phyloP scores from a whole-genome alignment of 2,888 invertebrate genomes.

The Cephus pulcher region DNA sequence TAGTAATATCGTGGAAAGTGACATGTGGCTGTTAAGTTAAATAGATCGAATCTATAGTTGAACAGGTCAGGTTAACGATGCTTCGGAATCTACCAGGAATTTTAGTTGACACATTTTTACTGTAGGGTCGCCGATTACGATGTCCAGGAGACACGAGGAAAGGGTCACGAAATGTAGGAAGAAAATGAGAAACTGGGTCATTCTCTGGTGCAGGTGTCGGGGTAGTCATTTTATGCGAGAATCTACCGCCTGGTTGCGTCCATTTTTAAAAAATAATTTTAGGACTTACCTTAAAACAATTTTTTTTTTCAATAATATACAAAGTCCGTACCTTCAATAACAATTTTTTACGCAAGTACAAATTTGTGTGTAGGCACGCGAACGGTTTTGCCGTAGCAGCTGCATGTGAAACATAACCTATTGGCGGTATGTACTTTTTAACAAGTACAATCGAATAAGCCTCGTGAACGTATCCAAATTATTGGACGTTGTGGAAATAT shows the following conservation, averaged over 20 bases:
- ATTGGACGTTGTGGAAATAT: neutral
- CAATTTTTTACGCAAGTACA: neutral
- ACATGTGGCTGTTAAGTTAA: neutral
- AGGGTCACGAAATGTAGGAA: neutral
- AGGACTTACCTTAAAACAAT: neutral
- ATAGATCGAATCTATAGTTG: neutral
- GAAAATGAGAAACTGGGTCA: neutral
- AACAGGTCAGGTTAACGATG: neutral
- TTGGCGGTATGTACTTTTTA: neutral
- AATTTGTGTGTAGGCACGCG: neutral
- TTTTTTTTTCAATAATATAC: neutral
- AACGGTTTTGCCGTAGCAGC: neutral
- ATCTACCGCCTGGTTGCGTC: neutral
- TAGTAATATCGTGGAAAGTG: neutral
- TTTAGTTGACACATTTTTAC: neutral
- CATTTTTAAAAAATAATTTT: neutral
- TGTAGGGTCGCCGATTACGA: neutral
- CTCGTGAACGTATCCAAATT: neutral
- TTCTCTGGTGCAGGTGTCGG: neutral
- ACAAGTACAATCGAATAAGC: neutral
- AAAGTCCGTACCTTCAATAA: neutral
- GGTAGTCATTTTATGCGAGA: neutral
- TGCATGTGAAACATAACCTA: neutral
- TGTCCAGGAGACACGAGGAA: neutral
- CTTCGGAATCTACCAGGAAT: neutral